Percentiles rank a stretch among this genome's conserved stretches.
phyloP scores from a whole-genome alignment of 2,113 vertebrate species.

The Protomyctophum bolini region DNA sequence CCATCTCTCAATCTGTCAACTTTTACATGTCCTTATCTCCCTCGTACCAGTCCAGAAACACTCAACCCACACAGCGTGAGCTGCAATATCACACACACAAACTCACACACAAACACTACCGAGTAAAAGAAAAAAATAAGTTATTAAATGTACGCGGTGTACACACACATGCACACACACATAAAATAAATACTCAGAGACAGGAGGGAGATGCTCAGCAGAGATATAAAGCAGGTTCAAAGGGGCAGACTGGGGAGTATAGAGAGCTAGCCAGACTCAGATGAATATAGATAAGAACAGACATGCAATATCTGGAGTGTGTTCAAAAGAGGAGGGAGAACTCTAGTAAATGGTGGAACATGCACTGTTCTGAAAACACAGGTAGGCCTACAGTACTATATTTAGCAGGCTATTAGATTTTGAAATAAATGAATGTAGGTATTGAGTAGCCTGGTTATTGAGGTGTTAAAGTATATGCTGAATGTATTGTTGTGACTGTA shows the following conservation, averaged over 20 bases:
- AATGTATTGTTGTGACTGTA: no score
- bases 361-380: constrained; percentile 1
- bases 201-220: neutral
- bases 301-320: constrained; percentile 43
- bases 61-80: neutral
- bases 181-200: neutral
- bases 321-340: constrained; percentile 47
- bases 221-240: constrained; percentile 13
- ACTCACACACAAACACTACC: neutral
- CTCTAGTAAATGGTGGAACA: constrained; percentile 9
- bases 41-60: neutral
- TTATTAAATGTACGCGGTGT: neutral
- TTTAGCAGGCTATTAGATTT: no score
- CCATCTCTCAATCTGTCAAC: constrained; percentile 32
- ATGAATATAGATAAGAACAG: constrained; percentile 27
- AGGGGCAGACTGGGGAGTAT: constrained; percentile 12
- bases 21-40: constrained; percentile 26
- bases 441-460: no score
- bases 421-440: no score
- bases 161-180: neutral
- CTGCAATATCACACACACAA: no score
- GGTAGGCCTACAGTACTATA: no score
- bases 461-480: no score
- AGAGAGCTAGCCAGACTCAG: constrained; percentile 24
- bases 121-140: no score